Base-by-base conservation (phyloP, 2,888 invertebrate species). In the Hypomecis atomaria region DNA sequence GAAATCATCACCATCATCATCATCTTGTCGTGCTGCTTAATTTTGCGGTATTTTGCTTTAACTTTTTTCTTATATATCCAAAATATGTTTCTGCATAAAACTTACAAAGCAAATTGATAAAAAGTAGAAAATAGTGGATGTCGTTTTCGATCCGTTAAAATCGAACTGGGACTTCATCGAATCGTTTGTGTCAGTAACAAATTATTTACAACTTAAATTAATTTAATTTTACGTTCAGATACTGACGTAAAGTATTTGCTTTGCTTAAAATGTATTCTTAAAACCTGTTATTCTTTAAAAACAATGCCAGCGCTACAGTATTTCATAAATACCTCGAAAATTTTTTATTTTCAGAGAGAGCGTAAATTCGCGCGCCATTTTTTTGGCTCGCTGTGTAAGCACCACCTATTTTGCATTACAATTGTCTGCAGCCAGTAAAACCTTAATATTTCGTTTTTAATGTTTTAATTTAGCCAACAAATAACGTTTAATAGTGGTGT, bases 381-480 rank as follows among this genome's bases (percentile, higher is more conserved):
- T 80, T 81, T 81, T 82, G 82, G 81, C 79, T 75, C 72, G 73
- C 74, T 72, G 67, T 76, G 73, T 76, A 63, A 76, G 74, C 77
- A 78, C 76, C 75, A 66, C 72, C 71, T 75, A 79, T 74, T 79
- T 91, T 88, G 86, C 91, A 91, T 90, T 75, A 90, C 90, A 90
- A 91, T 90, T 80, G 88, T 85, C 85, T 84, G 82, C 75, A 74
- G 74, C 76, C 70, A 53, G 60, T 73, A 72, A 77, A 75, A 76
- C 78, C 79, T 83, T 80, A 79, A 78, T 81, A 82, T 85, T 83
- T 79, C 78, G 76, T 78, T 83, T 82, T 83, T 81, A 85, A 85
- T 86, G 81, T 90, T 88, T 90, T 90, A 90, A 90, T 90, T 90
- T 87, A 79, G 81, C 81, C 87, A 82, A 88, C 89, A 90, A 90